Evolutionary conservation across 2,797 vertebrate genomes (phyloP).

Genomic region (Rhinella marina): DNA sequence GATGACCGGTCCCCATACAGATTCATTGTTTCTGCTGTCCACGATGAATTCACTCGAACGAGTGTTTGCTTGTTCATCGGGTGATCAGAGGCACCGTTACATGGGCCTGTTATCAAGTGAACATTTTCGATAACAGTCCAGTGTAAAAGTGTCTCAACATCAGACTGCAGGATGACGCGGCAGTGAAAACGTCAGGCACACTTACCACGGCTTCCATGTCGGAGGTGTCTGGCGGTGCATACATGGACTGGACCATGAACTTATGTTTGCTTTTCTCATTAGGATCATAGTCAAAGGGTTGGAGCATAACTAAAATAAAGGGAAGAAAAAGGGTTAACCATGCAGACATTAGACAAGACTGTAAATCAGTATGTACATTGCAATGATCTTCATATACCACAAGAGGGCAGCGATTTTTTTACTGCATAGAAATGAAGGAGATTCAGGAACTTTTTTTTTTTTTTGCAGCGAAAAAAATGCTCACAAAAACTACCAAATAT

Average conservation of each 20-base stretch:
- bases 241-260: conserved; percentile 96
- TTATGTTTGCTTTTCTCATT: conserved; percentile 98
- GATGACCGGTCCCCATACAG: too few relatives aligned
- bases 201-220: conserved; percentile 96
- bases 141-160: too few relatives aligned
- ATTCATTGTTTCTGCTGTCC: too few relatives aligned
- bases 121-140: too few relatives aligned
- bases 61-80: too few relatives aligned
- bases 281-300: conserved; percentile 96
- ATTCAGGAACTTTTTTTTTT: neutral
- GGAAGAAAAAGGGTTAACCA: conserved; percentile 65
- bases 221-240: conserved; percentile 89
- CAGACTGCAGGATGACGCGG: neutral
- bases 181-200: conserved; percentile 61
- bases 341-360: neutral
- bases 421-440: neutral
- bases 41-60: too few relatives aligned
- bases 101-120: too few relatives aligned
- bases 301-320: conserved; percentile 86
- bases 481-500: neutral
- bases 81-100: too few relatives aligned
- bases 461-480: neutral
- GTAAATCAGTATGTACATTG: neutral
- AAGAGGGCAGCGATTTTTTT: neutral
- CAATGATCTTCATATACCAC: neutral